These are phyloP conservation scores for Pseudochirops cupreus DNA, from an alignment of 2,797 vertebrate species.

Conservation along the genomic window DNA sequence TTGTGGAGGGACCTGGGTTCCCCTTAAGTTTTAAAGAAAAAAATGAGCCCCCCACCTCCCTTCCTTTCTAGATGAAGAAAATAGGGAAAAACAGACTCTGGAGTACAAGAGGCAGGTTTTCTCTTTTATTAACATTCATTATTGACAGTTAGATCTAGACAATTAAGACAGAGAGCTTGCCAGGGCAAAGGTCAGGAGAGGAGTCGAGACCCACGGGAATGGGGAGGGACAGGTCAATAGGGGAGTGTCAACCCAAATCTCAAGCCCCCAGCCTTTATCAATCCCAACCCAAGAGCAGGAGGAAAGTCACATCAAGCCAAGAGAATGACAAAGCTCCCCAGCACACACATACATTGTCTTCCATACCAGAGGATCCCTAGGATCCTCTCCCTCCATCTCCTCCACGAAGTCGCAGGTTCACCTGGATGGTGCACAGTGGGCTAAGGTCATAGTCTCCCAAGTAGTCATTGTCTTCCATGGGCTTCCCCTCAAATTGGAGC, in stretches of 20 bases:
- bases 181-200: not conserved
- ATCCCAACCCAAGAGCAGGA: not conserved
- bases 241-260: too few species aligned
- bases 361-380: not conserved
- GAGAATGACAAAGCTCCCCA: not conserved
- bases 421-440: slow-evolving; percentile 43
- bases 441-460: slow-evolving; percentile 69
- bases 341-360: too few species aligned
- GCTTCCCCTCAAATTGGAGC: slow-evolving; percentile 60
- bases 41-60: not conserved
- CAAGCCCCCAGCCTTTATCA: not conserved
- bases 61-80: not conserved
- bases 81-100: not conserved
- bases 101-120: not conserved
- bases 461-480: slow-evolving; percentile 43
- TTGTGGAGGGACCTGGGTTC: not conserved
- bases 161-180: not conserved
- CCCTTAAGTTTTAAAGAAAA: not conserved
- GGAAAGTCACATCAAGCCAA: not conserved
- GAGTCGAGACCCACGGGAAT: not conserved
- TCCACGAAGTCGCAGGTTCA: slow-evolving; percentile 71
- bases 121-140: not conserved
- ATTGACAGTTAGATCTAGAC: not conserved
- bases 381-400: not conserved
- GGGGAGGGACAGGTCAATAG: not conserved